A percentile compares a stretch with the other conserved stretches of the same genome.
These are phyloP conservation scores for Eupithecia centaureata DNA, from an alignment of 2,888 invertebrate genomes.

Conservation along the genomic window DNA sequence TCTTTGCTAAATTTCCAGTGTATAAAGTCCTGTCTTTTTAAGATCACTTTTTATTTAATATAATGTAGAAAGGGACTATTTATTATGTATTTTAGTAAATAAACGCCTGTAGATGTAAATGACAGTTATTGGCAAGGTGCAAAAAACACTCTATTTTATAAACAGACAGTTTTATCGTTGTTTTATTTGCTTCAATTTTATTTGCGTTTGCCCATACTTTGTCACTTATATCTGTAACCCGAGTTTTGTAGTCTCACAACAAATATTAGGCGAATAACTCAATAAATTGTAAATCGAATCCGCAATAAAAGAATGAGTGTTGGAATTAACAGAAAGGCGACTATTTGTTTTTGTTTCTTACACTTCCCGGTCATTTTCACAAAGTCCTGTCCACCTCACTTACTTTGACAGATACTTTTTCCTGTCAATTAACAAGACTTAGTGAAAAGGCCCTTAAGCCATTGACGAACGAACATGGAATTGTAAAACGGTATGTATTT, in stretches of 20 bases:
- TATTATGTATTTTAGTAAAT: constrained; percentile 72
- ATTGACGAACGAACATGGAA: constrained; percentile 61
- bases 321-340: constrained; percentile 83
- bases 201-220: constrained; percentile 46
- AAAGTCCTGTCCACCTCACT: constrained; percentile 13
- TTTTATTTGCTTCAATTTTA: constrained; percentile 15
- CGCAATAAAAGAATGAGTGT: constrained; percentile 84
- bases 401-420: neutral
- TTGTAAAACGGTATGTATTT: constrained; percentile 76
- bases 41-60: constrained; percentile 74
- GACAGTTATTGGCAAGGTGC: constrained; percentile 55
- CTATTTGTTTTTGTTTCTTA: constrained; percentile 73
- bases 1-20: constrained; percentile 56
- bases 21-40: constrained; percentile 73
- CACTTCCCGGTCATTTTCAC: constrained; percentile 44
- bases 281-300: constrained; percentile 77
- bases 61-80: constrained; percentile 75
- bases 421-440: constrained; percentile 17
- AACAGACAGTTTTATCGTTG: neutral
- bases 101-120: constrained; percentile 55
- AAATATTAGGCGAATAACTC: constrained; percentile 77
- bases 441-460: constrained; percentile 31
- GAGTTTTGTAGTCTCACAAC: constrained; percentile 81
- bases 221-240: constrained; percentile 57
- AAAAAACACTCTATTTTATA: constrained; percentile 28